Evolutionary conservation across 1,140 invertebrate species (phyloP).

Genomic region (Vanessa atalanta): DNA sequence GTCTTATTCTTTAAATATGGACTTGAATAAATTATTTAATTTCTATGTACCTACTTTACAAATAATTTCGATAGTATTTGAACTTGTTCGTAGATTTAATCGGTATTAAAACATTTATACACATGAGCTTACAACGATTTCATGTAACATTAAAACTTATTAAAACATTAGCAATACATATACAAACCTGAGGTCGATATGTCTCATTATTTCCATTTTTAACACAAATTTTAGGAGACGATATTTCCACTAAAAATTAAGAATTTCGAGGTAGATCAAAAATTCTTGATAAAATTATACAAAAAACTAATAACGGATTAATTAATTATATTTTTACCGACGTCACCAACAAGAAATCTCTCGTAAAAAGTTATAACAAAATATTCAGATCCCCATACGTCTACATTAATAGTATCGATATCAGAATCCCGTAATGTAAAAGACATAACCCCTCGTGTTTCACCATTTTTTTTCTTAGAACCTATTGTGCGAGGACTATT

Average conservation of each 20-base stretch:
- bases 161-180: background rate
- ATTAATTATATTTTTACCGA: constrained; percentile 75
- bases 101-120: too few species aligned
- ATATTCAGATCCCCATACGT: constrained; percentile 84
- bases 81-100: too few species aligned
- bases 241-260: constrained; percentile 82
- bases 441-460: constrained; percentile 83
- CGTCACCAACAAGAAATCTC: constrained; percentile 83
- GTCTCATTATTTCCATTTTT: constrained; percentile 81
- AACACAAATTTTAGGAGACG: constrained; percentile 81
- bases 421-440: constrained; percentile 86
- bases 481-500: constrained; percentile 62
- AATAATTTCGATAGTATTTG: too few species aligned
- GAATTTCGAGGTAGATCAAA: background rate
- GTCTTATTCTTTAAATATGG: too few species aligned
- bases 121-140: too few species aligned
- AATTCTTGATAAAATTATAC: background rate
- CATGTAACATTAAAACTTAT: too few species aligned
- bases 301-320: background rate
- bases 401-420: constrained; percentile 85
- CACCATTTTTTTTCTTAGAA: constrained; percentile 71
- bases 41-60: too few species aligned
- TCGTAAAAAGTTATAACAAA: constrained; percentile 82
- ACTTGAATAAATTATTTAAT: too few species aligned
- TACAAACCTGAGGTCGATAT: constrained; percentile 82